Conservation (phyloP, 2,888 invertebrate species). For the Stramonita haemastoma region DNA sequence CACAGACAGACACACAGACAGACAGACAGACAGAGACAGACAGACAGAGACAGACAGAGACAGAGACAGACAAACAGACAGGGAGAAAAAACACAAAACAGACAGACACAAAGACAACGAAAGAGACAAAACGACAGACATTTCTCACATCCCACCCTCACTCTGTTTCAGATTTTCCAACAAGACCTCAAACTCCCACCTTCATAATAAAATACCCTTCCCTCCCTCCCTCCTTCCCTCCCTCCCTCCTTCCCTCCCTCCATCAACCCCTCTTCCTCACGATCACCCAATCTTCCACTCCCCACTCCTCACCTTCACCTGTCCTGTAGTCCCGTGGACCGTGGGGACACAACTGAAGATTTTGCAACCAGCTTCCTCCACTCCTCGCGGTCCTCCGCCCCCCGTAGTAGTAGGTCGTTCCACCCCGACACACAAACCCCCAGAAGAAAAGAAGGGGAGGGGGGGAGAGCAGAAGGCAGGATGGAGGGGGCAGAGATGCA, state of each 20-base stretch:
- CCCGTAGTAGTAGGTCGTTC: no score
- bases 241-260: not conserved
- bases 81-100: not conserved
- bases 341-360: no score
- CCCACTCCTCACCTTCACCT: no score
- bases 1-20: not conserved
- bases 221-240: not conserved
- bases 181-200: not conserved
- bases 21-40: not conserved
- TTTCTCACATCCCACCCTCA: not conserved
- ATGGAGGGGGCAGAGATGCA: slow-evolving; percentile 34
- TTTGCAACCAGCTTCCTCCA: no score
- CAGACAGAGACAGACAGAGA: not conserved
- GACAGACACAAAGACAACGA: not conserved
- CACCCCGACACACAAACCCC: slow-evolving; percentile 4
- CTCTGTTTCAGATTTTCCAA: not conserved
- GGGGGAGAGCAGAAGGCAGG: not conserved
- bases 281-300: no score
- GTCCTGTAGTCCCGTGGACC: no score
- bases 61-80: not conserved
- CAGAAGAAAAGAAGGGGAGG: not conserved
- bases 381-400: no score
- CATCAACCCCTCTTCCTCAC: not conserved
- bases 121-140: not conserved
- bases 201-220: not conserved